Conservation (phyloP, 2,113 vertebrate species). For the Phrynosoma blainvillii region DNA sequence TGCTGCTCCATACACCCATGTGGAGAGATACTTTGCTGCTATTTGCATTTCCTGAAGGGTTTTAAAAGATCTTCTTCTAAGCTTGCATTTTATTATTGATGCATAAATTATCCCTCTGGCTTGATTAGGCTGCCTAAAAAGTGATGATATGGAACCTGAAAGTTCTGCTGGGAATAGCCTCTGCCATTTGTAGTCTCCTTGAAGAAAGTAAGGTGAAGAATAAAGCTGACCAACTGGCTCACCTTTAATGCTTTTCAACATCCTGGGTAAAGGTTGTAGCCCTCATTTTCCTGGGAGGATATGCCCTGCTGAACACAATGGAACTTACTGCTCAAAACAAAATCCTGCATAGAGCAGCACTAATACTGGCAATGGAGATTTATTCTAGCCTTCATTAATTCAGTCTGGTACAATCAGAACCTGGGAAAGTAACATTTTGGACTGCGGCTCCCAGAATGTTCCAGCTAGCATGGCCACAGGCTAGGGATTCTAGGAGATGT, state of each 20-base stretch:
- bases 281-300: neutral
- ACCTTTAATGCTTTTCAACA: neutral
- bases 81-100: slow-evolving; percentile 22
- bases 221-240: neutral
- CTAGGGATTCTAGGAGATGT: no score
- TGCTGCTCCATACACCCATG: neutral
- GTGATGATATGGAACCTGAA: slow-evolving; percentile 14
- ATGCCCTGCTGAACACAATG: neutral
- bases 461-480: no score
- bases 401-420: neutral
- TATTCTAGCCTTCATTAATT: neutral
- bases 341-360: neutral
- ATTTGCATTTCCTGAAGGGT: slow-evolving; percentile 21
- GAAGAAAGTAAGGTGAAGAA: neutral
- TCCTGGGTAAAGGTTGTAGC: neutral
- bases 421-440: neutral
- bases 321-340: no score
- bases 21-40: neutral
- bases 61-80: slow-evolving; percentile 18
- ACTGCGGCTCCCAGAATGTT: neutral
- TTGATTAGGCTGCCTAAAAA: slow-evolving; percentile 37
- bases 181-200: neutral
- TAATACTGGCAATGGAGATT: neutral
- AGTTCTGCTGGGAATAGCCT: slow-evolving; percentile 10
- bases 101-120: slow-evolving; percentile 29